Base-by-base conservation (phyloP, 2,888 invertebrate species). In the Hydrotaea diabolus region DNA sequence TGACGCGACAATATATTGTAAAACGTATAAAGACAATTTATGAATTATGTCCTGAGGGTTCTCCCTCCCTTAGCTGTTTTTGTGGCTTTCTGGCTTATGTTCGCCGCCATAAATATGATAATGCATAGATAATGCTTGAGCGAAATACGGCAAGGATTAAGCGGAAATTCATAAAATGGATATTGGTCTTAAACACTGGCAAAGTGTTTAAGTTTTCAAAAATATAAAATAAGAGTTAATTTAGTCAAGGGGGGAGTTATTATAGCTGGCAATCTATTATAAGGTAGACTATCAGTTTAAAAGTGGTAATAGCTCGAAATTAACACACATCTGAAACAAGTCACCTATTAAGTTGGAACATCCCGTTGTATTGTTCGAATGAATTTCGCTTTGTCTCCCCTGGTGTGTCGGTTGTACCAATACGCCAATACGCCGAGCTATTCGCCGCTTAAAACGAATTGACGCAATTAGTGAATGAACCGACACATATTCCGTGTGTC, bases 11-110 rank as follows among this genome's bases (percentile, higher is more conserved):
- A 72, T 72, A 66, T 78, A 79, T 75, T 75, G n/a, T 72, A 78
- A 69, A 75, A 49, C n/a, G 57, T 26, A 43, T 31, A 75, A 76
- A 64, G 46, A 77, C 77, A 85, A 80, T 85, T 85, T 85, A 85
- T 85, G 85, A 85, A 85, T 82, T 85, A 85, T 80, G 59, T 85
- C 85, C 85, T 82, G 77, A 80, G 85, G 82, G 21, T 15, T 15
- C 39, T 43, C 21, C n/a, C 39, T 62, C 62, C 26, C 17, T 46
- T n/a, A n/a, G n/a, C n/a, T n/a, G n/a, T n/a, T n/a, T 23, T 69
- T 59, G 8, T 15, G n/a, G 59, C 26, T 26, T 23, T 0, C 7
- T 46, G 15, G 23, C 7, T 46, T 46, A 0, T 11, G 0, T 8
- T 5, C 13, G 46, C 3, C 11, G 15, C 21, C 43, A 69, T 69